Conservation (phyloP, 2,888 invertebrate genomes). For the Apodemia mormo region DNA sequence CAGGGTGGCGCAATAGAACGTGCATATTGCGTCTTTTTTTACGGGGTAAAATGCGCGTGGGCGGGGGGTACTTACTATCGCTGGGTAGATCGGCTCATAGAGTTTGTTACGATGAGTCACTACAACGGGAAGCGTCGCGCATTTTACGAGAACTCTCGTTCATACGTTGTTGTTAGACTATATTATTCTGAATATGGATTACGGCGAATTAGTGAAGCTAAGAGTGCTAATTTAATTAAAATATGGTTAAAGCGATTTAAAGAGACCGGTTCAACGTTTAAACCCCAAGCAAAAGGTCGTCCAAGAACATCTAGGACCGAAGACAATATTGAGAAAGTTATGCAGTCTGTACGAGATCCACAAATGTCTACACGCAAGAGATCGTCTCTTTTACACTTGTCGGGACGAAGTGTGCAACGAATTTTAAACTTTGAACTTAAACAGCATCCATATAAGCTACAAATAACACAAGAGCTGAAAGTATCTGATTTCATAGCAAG, state of each 20-base stretch:
- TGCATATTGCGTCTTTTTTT: too few relatives aligned
- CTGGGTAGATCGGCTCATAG: constrained; percentile 21
- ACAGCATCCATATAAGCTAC: constrained; percentile 32
- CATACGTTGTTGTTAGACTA: constrained; percentile 29
- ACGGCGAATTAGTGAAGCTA: constrained; percentile 20
- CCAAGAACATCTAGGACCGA: constrained; percentile 30
- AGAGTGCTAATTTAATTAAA: too few relatives aligned
- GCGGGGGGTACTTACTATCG: neutral
- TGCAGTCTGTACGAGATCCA: constrained; percentile 25
- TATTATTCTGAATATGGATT: constrained; percentile 25
- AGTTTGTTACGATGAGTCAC: constrained; percentile 11
- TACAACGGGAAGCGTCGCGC: neutral
- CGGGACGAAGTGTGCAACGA: constrained; percentile 24
- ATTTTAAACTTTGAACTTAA: constrained; percentile 33
- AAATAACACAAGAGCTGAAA: constrained; percentile 31
- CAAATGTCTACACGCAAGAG: too few relatives aligned
- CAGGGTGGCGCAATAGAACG: too few relatives aligned
- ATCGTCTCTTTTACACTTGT: too few relatives aligned
- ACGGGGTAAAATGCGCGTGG: too few relatives aligned
- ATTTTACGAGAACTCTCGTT: constrained; percentile 31
- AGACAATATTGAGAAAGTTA: constrained; percentile 29
- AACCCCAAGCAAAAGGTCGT: constrained; percentile 31
- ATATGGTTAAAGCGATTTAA: constrained; percentile 22
- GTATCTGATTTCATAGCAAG: constrained; percentile 6
- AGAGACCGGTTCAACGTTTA: constrained; percentile 33